Conservation (phyloP, 2,888 invertebrate genomes). For the Nycteola revayana region DNA sequence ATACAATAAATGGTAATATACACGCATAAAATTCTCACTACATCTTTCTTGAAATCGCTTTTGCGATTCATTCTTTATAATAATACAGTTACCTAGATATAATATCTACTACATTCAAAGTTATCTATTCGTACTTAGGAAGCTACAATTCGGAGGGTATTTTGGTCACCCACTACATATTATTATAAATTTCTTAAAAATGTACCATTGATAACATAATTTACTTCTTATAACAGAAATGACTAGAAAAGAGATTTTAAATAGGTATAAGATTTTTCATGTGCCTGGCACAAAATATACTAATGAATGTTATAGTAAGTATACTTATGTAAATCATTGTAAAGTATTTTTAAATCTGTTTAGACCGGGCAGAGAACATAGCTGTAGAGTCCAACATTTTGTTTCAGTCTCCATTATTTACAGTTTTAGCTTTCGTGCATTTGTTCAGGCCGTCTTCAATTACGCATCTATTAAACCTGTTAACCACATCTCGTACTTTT, state of each 20-base stretch:
- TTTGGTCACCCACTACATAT: conserved; percentile 50
- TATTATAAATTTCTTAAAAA: conserved; percentile 5
- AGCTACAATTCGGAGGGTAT: conserved; percentile 65
- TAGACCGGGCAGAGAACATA: conserved; percentile 42
- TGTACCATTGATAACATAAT: too few relatives aligned
- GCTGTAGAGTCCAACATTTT: conserved; percentile 14
- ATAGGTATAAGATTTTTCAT: too few relatives aligned
- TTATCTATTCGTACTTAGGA: conserved; percentile 41
- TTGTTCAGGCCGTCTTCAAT: conserved; percentile 37
- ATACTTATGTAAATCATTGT: conserved; percentile 31
- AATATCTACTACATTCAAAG: conserved; percentile 39
- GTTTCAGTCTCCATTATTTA: conserved; percentile 54
- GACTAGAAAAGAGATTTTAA: conserved; percentile 42
- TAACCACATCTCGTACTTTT: conserved; percentile 74
- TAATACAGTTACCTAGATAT: conserved; percentile 14
- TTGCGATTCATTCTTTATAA: conserved; percentile 30
- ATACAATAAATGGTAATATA: conserved; percentile 53
- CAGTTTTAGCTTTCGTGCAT: conserved; percentile 41
- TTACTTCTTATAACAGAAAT: conserved; percentile 32
- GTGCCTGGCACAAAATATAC: conserved; percentile 55
- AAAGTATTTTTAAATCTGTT: conserved; percentile 34
- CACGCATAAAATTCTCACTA: conserved; percentile 64
- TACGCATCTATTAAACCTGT: conserved; percentile 64
- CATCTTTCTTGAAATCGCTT: conserved; percentile 63
- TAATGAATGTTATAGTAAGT: conserved; percentile 28